Evolutionary conservation across 2,888 invertebrate genomes (phyloP).

Genomic region (Epirrhoe alternata): DNA sequence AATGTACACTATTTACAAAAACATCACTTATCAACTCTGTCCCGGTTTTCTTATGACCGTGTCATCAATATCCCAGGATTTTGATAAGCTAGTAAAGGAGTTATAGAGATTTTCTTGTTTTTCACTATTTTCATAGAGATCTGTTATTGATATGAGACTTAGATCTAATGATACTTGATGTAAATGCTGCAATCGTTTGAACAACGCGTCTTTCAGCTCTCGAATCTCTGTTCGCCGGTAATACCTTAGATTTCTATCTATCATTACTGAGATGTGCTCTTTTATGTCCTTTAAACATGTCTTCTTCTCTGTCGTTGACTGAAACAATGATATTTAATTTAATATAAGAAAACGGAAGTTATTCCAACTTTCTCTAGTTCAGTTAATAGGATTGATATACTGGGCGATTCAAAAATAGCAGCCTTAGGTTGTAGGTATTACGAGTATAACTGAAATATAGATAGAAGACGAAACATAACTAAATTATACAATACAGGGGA

Average conservation of each 20-base stretch:
- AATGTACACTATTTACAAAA: slow-evolving; percentile 80
- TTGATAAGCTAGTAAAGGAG: slow-evolving; percentile 63
- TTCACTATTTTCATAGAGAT: slow-evolving; percentile 60
- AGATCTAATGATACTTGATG: slow-evolving; percentile 70
- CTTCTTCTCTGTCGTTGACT: slow-evolving; percentile 69
- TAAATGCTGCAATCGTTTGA: slow-evolving; percentile 71
- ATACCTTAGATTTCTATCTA: slow-evolving; percentile 80
- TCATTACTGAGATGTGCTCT: slow-evolving; percentile 78
- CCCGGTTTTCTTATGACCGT: slow-evolving; percentile 58
- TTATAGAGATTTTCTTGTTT: slow-evolving; percentile 58
- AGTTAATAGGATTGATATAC: too few species aligned
- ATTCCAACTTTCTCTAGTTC: too few species aligned
- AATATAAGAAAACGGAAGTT: not conserved
- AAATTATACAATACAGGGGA: too few species aligned
- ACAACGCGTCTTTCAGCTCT: slow-evolving; percentile 65
- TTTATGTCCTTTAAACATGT: slow-evolving; percentile 80
- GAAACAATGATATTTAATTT: slow-evolving; percentile 43
- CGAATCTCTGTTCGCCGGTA: slow-evolving; percentile 75
- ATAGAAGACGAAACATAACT: too few species aligned
- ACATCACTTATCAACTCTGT: slow-evolving; percentile 50
- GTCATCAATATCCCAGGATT: slow-evolving; percentile 68
- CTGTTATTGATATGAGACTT: slow-evolving; percentile 67
- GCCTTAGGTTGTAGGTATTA: too few species aligned
- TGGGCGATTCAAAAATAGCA: too few species aligned
- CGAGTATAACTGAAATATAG: too few species aligned